These are phyloP conservation scores for Meloidogyne hapla DNA, from an alignment of 1,140 invertebrate species.

Conservation along the genomic window DNA sequence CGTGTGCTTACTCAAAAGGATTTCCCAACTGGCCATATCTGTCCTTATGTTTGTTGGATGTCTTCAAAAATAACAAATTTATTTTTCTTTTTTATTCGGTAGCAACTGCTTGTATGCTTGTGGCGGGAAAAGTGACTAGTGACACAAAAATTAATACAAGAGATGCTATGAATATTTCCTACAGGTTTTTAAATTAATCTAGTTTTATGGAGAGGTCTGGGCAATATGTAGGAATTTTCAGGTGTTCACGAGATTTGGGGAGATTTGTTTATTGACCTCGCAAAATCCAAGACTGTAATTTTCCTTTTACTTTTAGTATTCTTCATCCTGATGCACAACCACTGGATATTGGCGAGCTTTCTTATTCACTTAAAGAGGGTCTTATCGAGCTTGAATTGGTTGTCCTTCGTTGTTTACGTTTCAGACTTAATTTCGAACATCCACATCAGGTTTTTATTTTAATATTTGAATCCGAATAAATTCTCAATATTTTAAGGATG, in stretches of 20 bases:
- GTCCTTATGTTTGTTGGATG: conserved; percentile 28
- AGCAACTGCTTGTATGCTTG: conserved; percentile 33
- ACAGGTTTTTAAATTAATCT: conserved; percentile 31
- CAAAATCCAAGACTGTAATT: background rate
- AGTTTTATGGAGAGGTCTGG: too few species aligned
- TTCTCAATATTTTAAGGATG: conserved; percentile 16
- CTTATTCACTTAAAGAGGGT: conserved; percentile 34
- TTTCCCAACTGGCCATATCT: conserved; percentile 33
- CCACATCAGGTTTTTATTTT: conserved; percentile 34
- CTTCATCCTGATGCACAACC: conserved; percentile 33
- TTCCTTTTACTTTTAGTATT: conserved; percentile 30
- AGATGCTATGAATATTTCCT: conserved; percentile 41
- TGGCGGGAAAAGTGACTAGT: conserved; percentile 41
- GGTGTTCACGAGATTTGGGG: background rate
- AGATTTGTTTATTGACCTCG: background rate
- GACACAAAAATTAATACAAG: conserved; percentile 31
- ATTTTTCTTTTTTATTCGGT: conserved; percentile 31
- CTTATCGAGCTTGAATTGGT: conserved; percentile 43
- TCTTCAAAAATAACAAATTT: conserved; percentile 6
- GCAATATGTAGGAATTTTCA: too few species aligned
- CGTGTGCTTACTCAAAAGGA: conserved; percentile 33
- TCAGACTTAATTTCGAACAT: conserved; percentile 40
- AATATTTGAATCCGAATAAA: background rate
- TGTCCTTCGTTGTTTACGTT: conserved; percentile 35
- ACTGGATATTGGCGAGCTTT: conserved; percentile 39